Percentiles rank a stretch among this genome's conserved stretches.
phyloP scores from a whole-genome alignment of 2,888 invertebrate species.

The Chrysomela aeneicollis region DNA sequence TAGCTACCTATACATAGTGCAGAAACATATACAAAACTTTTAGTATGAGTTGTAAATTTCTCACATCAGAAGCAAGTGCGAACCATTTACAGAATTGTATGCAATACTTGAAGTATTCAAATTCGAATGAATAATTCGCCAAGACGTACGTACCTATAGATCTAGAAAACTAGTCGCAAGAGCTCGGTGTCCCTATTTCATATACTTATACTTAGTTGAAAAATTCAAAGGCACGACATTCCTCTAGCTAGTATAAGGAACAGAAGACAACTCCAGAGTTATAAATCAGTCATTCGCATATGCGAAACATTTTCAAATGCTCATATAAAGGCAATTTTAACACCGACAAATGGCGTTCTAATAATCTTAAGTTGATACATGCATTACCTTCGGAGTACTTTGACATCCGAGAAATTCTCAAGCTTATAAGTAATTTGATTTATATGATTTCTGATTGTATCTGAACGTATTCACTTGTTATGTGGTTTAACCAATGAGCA shows the following conservation, averaged over 20 bases:
- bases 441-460: too few relatives aligned
- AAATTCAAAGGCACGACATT: conserved; percentile 3
- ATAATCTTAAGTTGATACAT: conserved; percentile 21
- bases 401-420: background rate
- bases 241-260: conserved; percentile 4
- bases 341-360: conserved; percentile 31
- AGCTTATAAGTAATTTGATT: background rate
- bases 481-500: too few relatives aligned
- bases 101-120: too few relatives aligned
- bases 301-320: conserved; percentile 16
- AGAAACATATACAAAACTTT: too few relatives aligned
- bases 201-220: background rate
- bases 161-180: background rate
- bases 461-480: too few relatives aligned
- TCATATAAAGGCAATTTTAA: conserved; percentile 25
- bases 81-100: too few relatives aligned
- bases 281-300: conserved; percentile 25
- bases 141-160: too few relatives aligned
- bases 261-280: background rate
- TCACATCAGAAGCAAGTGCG: too few relatives aligned
- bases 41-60: too few relatives aligned
- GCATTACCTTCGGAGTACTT: background rate
- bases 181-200: background rate
- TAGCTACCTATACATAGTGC: too few relatives aligned
- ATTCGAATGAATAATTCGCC: too few relatives aligned